These are phyloP conservation scores for Anarhynchus alexandrinus DNA, from an alignment of 2,113 vertebrate species.

Conservation along the genomic window DNA sequence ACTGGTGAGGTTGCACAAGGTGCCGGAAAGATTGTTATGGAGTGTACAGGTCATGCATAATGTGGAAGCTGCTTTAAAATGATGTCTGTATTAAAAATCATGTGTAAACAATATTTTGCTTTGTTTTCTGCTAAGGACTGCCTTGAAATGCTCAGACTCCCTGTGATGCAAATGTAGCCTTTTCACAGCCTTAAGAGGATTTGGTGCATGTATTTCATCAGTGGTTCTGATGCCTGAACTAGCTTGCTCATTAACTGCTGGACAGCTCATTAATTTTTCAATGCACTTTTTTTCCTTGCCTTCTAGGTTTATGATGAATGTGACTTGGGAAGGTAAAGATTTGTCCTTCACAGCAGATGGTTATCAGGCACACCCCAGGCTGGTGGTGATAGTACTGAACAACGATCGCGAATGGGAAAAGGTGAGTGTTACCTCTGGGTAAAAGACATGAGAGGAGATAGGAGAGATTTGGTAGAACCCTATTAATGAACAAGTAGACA, in stretches of 20 bases:
- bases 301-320: constrained; percentile 97
- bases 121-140: neutral
- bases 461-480: neutral
- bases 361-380: constrained; percentile 91
- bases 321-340: constrained; percentile 95
- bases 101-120: neutral
- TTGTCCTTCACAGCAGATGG: constrained; percentile 97
- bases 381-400: constrained; percentile 96
- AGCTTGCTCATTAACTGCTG: constrained; percentile 25
- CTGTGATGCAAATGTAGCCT: neutral
- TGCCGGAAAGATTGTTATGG: neutral
- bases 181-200: neutral
- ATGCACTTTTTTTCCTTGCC: constrained; percentile 45
- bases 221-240: neutral
- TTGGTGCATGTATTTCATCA: neutral
- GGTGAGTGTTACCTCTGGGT: constrained; percentile 69
- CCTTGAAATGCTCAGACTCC: neutral
- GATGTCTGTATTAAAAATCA: neutral
- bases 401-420: constrained; percentile 97
- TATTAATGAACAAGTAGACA: neutral
- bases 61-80: neutral
- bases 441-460: accelerated
- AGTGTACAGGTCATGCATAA: neutral
- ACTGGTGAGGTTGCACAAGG: neutral
- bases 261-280: constrained; percentile 56